Evolutionary conservation across 2,888 invertebrate genomes (phyloP).

Genomic region (Chaitophorus viminalis): DNA sequence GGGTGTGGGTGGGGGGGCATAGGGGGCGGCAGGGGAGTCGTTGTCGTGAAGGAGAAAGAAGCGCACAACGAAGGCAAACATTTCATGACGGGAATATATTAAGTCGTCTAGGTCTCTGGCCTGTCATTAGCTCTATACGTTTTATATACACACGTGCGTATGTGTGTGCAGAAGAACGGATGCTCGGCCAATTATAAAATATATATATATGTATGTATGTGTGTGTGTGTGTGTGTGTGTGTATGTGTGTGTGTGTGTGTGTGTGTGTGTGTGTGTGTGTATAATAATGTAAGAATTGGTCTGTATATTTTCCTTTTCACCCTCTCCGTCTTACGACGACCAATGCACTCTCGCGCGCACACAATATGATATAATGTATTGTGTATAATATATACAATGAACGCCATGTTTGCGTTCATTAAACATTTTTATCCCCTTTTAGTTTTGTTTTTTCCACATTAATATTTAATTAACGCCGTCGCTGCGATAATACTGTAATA

Average conservation of each 20-base stretch:
- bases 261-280: background rate
- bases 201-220: background rate
- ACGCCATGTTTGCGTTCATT: conserved; percentile 59
- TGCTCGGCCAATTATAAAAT: background rate
- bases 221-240: background rate
- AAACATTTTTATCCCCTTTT: background rate
- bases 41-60: background rate
- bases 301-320: background rate
- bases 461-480: conserved; percentile 51
- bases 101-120: conserved; percentile 44
- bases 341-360: conserved; percentile 23
- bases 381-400: too few relatives aligned
- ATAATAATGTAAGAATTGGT: conserved; percentile 24
- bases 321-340: background rate
- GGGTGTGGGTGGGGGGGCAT: too few relatives aligned
- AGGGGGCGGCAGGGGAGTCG: too few relatives aligned
- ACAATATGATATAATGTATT: too few relatives aligned
- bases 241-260: background rate
- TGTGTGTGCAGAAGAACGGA: background rate
- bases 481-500: background rate
- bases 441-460: background rate
- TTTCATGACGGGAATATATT: conserved; percentile 53
- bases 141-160: background rate
- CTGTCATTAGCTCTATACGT: conserved; percentile 40
- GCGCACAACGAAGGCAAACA: background rate